Evolutionary conservation across 1,140 invertebrate species (phyloP).

Genomic region (Popillia japonica): DNA sequence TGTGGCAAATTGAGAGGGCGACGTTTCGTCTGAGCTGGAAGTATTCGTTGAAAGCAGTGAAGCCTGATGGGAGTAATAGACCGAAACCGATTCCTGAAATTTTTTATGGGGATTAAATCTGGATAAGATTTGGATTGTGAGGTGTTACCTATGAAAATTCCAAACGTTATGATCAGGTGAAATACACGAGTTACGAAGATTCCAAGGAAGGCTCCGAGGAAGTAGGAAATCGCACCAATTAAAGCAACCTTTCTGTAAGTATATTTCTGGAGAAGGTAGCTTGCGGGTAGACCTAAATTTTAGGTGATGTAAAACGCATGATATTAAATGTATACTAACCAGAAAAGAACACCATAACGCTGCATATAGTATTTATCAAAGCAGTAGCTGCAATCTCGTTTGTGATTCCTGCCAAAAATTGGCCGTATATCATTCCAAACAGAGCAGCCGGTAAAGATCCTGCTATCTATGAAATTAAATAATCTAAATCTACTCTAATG

Average conservation of each 20-base stretch:
- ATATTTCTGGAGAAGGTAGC: constrained; percentile 62
- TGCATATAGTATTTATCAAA: constrained; percentile 68
- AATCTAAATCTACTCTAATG: no score
- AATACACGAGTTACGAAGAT: constrained; percentile 64
- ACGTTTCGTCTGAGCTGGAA: constrained; percentile 67
- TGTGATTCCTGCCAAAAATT: constrained; percentile 68
- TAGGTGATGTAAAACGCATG: constrained; percentile 64
- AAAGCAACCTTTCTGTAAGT: constrained; percentile 66
- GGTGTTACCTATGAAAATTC: constrained; percentile 65
- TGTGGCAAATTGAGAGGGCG: constrained; percentile 68
- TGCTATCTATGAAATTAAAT: constrained; percentile 60
- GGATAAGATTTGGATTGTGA: no score
- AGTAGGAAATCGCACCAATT: constrained; percentile 64
- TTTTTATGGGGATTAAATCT: constrained; percentile 44
- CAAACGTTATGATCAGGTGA: constrained; percentile 65
- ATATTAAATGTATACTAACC: constrained; percentile 64
- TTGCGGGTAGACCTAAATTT: constrained; percentile 63
- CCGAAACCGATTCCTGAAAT: constrained; percentile 63
- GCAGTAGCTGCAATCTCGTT: constrained; percentile 68
- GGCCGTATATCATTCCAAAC: constrained; percentile 72
- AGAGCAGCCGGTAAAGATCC: constrained; percentile 66
- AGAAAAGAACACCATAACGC: constrained; percentile 67
- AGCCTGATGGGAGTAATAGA: constrained; percentile 66
- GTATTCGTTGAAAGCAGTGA: constrained; percentile 68
- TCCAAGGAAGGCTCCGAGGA: constrained; percentile 63